Percentiles rank a stretch among this genome's conserved stretches.
Evolutionary conservation across 2,113 vertebrate genomes (phyloP).

Genomic region (Illadopsis cleaveri): DNA sequence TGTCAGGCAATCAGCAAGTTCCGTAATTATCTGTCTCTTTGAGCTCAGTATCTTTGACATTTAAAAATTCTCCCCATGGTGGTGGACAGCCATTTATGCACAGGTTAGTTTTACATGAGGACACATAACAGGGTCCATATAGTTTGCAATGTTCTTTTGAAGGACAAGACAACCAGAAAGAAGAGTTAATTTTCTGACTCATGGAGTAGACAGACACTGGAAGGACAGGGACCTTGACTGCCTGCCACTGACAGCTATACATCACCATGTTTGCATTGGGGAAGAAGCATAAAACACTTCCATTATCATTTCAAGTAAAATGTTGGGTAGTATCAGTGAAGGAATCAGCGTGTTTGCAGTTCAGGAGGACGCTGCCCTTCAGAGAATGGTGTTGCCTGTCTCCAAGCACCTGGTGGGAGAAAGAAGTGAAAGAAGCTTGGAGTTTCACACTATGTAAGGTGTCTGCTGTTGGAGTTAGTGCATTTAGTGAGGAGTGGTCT

Average conservation of each 20-base stretch:
- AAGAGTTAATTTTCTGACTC: background rate
- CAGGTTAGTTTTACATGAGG: background rate
- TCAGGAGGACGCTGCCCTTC: background rate
- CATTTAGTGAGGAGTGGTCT: background rate
- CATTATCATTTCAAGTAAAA: background rate
- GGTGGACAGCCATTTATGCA: background rate
- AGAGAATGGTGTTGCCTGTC: background rate
- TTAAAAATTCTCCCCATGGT: background rate
- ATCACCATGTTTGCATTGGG: background rate
- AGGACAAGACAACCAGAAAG: background rate
- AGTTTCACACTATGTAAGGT: background rate
- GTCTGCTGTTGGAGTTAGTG: background rate
- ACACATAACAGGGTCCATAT: background rate
- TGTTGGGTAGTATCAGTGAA: background rate
- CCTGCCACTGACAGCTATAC: background rate
- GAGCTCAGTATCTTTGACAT: background rate
- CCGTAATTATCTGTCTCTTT: background rate
- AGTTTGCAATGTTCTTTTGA: background rate
- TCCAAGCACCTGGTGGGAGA: background rate
- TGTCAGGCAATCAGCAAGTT: background rate
- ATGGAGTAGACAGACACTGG: too few relatives aligned
- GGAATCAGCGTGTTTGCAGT: background rate
- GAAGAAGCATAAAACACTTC: background rate
- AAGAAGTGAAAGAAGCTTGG: background rate
- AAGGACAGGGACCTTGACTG: background rate